These are phyloP conservation scores for Sminthurinus aureus DNA, from an alignment of 2,888 invertebrate species.

Conservation along the genomic window DNA sequence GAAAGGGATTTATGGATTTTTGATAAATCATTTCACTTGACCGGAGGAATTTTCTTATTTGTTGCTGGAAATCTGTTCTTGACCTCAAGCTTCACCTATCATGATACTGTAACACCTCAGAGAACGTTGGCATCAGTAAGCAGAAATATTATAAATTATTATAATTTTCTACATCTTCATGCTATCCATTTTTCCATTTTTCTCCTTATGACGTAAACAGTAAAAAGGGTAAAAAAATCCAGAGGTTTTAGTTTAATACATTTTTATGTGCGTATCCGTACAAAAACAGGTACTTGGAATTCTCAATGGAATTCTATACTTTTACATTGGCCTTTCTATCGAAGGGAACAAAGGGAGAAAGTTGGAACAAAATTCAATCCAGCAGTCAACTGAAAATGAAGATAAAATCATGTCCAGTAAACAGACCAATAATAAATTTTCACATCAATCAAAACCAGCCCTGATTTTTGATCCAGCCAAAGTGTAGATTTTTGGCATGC, in stretches of 20 bases:
- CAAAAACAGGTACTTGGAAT: slow-evolving; percentile 28
- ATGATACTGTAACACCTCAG: not conserved
- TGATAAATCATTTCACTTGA: slow-evolving; percentile 28
- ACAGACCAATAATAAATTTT: not conserved
- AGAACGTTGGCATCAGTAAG: not conserved
- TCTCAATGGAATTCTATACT: slow-evolving; percentile 16
- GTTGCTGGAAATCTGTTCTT: slow-evolving; percentile 1
- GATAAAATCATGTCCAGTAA: not conserved
- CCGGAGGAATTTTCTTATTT: slow-evolving; percentile 14
- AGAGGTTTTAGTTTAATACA: not conserved
- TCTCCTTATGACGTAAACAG: too few relatives aligned
- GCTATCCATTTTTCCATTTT: not conserved
- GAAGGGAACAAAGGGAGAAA: not conserved
- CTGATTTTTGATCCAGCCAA: slow-evolving; percentile 21
- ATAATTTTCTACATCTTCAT: not conserved
- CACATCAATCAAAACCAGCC: slow-evolving; percentile 9
- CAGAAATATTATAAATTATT: not conserved
- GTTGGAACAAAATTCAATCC: not conserved
- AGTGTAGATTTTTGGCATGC: not conserved
- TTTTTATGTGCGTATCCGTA: not conserved
- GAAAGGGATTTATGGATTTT: slow-evolving; percentile 21
- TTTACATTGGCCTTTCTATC: slow-evolving; percentile 27
- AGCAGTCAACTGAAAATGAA: not conserved
- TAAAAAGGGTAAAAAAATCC: not conserved
- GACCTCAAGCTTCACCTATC: not conserved